Evolutionary conservation across 2,888 invertebrate genomes (phyloP).

Genomic region (Nasonovia ribisnigri): DNA sequence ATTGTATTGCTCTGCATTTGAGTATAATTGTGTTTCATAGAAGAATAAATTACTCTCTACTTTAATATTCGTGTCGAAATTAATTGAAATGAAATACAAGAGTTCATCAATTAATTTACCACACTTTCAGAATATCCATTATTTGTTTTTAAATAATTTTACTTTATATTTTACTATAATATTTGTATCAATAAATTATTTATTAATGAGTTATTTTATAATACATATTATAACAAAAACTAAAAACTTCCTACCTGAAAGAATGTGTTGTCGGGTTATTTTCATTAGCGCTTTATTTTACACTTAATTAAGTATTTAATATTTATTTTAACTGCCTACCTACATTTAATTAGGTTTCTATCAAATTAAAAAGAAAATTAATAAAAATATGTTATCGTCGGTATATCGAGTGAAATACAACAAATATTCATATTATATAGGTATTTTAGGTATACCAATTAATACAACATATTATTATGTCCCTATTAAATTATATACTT

Average conservation of each 20-base stretch:
- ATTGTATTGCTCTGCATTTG: not conserved
- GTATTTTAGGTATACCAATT: not conserved
- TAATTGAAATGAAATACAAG: slow-evolving; percentile 3
- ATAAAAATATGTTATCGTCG: not conserved
- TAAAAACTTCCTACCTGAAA: not conserved
- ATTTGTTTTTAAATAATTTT: not conserved
- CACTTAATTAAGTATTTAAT: not conserved
- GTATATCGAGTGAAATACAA: not conserved
- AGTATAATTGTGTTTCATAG: not conserved
- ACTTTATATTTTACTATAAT: not conserved
- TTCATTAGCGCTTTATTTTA: not conserved
- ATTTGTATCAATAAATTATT: not conserved
- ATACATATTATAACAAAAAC: too few species aligned
- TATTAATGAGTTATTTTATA: not conserved
- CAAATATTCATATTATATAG: not conserved
- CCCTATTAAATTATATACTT: not conserved
- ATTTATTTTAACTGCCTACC: not conserved
- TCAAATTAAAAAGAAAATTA: not conserved
- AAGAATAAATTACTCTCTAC: not conserved
- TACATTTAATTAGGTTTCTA: not conserved
- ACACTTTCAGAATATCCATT: slow-evolving; percentile 1
- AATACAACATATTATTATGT: not conserved
- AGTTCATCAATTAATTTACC: not conserved
- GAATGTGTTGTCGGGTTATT: not conserved
- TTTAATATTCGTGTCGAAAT: not conserved